Percentiles rank a stretch among this genome's conserved stretches.
Conservation (phyloP, 2,888 invertebrate species). For the Anoncus sp. region DNA sequence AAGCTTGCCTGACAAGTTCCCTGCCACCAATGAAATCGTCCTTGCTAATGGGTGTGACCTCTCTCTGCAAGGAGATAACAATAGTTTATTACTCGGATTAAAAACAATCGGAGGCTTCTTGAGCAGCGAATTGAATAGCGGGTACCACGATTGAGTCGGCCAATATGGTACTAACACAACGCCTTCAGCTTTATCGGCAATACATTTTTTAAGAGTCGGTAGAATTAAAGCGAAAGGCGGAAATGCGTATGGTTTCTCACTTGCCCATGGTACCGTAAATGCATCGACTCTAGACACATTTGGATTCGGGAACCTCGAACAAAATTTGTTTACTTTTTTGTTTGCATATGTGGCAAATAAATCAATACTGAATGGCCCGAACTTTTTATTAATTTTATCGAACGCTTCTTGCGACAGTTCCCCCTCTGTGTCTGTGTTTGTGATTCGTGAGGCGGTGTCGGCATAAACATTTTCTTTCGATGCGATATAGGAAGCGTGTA, state of each 20-base stretch:
- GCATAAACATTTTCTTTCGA: constrained; percentile 49
- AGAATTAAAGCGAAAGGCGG: no score
- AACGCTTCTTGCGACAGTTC: constrained; percentile 41
- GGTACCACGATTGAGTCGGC: constrained; percentile 23
- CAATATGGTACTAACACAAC: constrained; percentile 17
- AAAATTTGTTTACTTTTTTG: constrained; percentile 16
- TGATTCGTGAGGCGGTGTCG: constrained; percentile 50
- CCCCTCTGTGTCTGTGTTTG: constrained; percentile 54
- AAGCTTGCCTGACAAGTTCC: constrained; percentile 21
- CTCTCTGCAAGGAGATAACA: no score
- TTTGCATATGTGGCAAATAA: constrained; percentile 6
- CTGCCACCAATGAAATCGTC: constrained; percentile 11
- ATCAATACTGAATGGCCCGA: no score
- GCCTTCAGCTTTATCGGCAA: no score
- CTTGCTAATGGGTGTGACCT: no score
- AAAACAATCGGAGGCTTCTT: no score
- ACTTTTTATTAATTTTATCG: constrained; percentile 7
- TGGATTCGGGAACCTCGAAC: no score
- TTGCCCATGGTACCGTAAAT: no score
- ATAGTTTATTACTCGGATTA: no score
- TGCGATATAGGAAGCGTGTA: constrained; percentile 41
- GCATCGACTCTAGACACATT: constrained; percentile 9
- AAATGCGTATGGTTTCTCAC: no score
- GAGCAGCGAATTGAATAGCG: constrained; percentile 27
- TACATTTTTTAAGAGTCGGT: no score